A percentile compares a stretch with the other conserved stretches of the same genome.
Conservation (phyloP, 2,113 vertebrate species). For the Chrysemys picta region DNA sequence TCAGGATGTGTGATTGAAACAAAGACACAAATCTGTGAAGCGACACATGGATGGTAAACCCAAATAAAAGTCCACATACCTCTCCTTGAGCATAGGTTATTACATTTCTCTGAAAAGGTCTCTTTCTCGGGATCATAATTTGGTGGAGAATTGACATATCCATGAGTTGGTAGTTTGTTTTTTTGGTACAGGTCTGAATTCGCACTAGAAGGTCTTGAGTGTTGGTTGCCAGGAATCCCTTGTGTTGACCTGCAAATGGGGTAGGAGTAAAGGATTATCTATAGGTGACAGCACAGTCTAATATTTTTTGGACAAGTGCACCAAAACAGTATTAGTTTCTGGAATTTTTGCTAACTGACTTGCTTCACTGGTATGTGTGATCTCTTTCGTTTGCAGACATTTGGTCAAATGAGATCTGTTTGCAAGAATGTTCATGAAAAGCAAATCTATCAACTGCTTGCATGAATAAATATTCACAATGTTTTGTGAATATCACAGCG, state of each 20-base stretch:
- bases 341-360: not conserved
- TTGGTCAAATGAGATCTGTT: not conserved
- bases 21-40: not conserved
- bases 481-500: not conserved
- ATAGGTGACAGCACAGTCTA: not conserved
- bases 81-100: constrained; percentile 77
- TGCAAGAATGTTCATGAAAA: not conserved
- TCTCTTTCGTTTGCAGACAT: not conserved
- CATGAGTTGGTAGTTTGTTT: not conserved
- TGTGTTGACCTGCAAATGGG: constrained; percentile 31
- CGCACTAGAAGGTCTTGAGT: constrained; percentile 20
- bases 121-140: constrained; percentile 50
- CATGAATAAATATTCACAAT: not conserved
- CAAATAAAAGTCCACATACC: constrained; percentile 60
- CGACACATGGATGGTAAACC: not conserved
- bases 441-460: not conserved
- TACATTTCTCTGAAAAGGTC: constrained; percentile 75
- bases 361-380: not conserved
- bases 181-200: constrained; percentile 12
- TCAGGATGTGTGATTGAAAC: not conserved
- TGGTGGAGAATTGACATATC: constrained; percentile 14
- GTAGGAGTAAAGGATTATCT: rapidly evolving
- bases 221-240: not conserved
- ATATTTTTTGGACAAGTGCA: not conserved
- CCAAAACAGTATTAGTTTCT: not conserved